These are phyloP conservation scores for Plagodis dolabraria DNA, from an alignment of 2,888 invertebrate species.

Conservation along the genomic window DNA sequence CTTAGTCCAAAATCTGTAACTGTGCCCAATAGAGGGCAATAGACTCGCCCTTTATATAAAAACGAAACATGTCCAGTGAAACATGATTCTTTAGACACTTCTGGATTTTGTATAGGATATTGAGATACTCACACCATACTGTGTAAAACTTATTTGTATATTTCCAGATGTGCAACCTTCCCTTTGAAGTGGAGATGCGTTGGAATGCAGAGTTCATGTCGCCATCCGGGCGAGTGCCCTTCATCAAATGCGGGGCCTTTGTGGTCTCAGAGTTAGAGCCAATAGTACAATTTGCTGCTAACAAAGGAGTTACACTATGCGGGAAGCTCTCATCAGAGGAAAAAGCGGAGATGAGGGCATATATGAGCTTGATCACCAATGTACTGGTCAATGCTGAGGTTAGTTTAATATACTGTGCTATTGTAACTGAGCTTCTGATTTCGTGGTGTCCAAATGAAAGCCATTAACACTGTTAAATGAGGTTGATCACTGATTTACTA, in stretches of 20 bases:
- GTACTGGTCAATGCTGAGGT: constrained; percentile 97
- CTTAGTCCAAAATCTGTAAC: too few relatives aligned
- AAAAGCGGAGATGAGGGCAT: constrained; percentile 96
- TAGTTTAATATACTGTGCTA: constrained; percentile 28
- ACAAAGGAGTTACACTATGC: constrained; percentile 92
- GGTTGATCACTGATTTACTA: too few relatives aligned
- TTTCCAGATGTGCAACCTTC: constrained; percentile 91
- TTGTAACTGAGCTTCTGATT: too few relatives aligned
- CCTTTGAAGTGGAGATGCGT: constrained; percentile 91
- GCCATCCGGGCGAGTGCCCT: constrained; percentile 96
- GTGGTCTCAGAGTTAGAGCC: constrained; percentile 96
- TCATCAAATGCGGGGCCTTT: constrained; percentile 95
- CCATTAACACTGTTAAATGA: too few relatives aligned
- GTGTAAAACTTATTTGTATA: neutral
- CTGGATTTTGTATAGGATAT: too few relatives aligned
- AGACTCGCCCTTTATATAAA: too few relatives aligned
- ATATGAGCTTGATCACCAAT: constrained; percentile 95
- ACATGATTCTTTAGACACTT: too few relatives aligned
- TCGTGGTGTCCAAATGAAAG: too few relatives aligned
- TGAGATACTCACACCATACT: too few relatives aligned
- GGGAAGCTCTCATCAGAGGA: constrained; percentile 89
- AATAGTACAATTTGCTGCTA: constrained; percentile 94
- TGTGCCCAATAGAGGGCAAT: too few relatives aligned
- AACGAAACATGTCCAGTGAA: too few relatives aligned
- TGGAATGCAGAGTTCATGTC: constrained; percentile 99